phyloP scores from a whole-genome alignment of 2,888 invertebrate genomes.

The Thecophora atra region DNA sequence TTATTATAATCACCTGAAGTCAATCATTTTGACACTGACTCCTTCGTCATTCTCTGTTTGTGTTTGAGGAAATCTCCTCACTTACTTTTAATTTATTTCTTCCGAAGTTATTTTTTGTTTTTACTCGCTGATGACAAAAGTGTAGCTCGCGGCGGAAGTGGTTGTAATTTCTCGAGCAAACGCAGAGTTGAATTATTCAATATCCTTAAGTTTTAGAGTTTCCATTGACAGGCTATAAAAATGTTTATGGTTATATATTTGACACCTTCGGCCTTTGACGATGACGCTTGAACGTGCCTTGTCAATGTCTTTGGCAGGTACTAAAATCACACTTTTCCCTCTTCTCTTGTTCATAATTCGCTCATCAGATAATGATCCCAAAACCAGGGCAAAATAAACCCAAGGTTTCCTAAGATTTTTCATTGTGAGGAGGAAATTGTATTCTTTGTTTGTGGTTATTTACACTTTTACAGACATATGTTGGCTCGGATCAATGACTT shows the following conservation, averaged over 20 bases:
- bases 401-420: neutral
- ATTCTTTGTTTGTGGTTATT: neutral
- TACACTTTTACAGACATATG: no score
- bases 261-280: slow-evolving; percentile 30
- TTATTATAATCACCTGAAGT: no score
- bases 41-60: neutral
- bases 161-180: slow-evolving; percentile 9
- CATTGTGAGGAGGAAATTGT: neutral
- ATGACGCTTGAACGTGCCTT: neutral
- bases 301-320: slow-evolving; percentile 51
- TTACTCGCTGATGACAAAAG: no score
- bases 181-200: slow-evolving; percentile 5
- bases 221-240: slow-evolving; percentile 11
- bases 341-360: slow-evolving; percentile 24
- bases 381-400: neutral
- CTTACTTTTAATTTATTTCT: no score
- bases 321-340: slow-evolving; percentile 50
- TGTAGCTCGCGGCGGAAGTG: slow-evolving; percentile 15
- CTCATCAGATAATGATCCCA: slow-evolving; percentile 27
- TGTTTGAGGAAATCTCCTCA: no score
- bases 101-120: no score
- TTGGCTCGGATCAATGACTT: neutral
- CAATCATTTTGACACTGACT: no score
- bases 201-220: neutral
- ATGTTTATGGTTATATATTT: slow-evolving; percentile 47